Percentiles rank a stretch among this genome's conserved stretches.
Evolutionary conservation across 2,113 vertebrate species (phyloP).

Genomic region (Diadophis punctatus): DNA sequence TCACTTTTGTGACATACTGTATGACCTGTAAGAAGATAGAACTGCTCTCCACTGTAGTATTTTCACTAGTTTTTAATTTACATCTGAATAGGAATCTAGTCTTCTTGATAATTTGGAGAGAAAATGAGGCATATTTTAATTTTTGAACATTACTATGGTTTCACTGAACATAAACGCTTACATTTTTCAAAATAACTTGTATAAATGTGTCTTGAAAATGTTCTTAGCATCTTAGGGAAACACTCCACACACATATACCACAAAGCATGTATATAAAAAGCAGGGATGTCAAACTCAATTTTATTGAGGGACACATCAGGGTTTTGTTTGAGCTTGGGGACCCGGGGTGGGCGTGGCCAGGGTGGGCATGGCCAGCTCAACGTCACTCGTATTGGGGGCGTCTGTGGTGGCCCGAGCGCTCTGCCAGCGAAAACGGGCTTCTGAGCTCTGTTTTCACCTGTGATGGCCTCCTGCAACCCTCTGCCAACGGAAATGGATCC

Average conservation of each 20-base stretch:
- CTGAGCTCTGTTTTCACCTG: no score
- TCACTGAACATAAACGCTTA: background rate
- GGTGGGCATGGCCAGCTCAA: no score
- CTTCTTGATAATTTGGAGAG: background rate
- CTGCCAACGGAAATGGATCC: no score
- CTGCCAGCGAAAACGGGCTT: no score
- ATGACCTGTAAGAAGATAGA: background rate
- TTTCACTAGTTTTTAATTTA: background rate
- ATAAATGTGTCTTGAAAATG: background rate
- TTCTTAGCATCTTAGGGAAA: background rate
- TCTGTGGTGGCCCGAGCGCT: no score
- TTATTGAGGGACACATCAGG: no score
- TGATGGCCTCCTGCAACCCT: no score
- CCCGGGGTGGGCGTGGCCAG: no score
- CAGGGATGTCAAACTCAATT: no score
- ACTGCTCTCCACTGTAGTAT: background rate
- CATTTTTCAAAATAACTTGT: background rate
- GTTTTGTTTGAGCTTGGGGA: no score
- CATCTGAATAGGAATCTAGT: background rate
- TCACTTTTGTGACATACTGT: no score
- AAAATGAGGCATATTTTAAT: background rate
- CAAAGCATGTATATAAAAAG: background rate
- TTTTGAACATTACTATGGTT: background rate
- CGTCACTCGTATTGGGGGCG: no score
- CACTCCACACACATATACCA: background rate